Evolutionary conservation across 2,888 invertebrate species (phyloP).

Genomic region (Neria commutata): DNA sequence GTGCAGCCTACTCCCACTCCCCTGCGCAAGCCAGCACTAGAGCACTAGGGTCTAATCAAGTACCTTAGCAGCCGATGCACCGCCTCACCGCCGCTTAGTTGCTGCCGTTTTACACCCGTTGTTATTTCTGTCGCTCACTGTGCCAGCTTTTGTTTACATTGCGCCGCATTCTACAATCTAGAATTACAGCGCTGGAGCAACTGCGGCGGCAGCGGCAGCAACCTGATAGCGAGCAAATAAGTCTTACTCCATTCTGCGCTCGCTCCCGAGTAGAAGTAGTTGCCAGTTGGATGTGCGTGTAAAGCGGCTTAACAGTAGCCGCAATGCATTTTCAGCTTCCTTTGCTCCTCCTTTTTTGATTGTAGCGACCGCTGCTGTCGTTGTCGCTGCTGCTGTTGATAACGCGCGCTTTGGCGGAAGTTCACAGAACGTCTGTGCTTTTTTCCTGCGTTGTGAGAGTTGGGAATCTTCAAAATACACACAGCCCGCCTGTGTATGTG

Average conservation of each 20-base stretch:
- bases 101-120: background rate
- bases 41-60: too few relatives aligned
- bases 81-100: background rate
- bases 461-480: constrained; percentile 40
- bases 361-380: constrained; percentile 52
- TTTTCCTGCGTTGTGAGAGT: background rate
- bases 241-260: background rate
- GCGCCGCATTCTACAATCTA: background rate
- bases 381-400: constrained; percentile 33
- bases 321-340: constrained; percentile 1
- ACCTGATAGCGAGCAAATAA: constrained; percentile 32
- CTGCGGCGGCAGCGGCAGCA: constrained; percentile 6
- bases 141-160: constrained; percentile 4
- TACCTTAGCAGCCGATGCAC: too few relatives aligned
- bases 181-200: background rate
- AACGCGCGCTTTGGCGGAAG: background rate
- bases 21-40: too few relatives aligned
- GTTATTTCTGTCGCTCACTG: background rate
- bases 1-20: too few relatives aligned
- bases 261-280: background rate
- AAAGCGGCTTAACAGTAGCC: constrained; percentile 16
- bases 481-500: constrained; percentile 2
- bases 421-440: background rate
- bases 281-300: constrained; percentile 30
- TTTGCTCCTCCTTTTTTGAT: background rate